Evolutionary conservation across 2,113 vertebrate species (phyloP).

Genomic region (Trinectes maculatus): DNA sequence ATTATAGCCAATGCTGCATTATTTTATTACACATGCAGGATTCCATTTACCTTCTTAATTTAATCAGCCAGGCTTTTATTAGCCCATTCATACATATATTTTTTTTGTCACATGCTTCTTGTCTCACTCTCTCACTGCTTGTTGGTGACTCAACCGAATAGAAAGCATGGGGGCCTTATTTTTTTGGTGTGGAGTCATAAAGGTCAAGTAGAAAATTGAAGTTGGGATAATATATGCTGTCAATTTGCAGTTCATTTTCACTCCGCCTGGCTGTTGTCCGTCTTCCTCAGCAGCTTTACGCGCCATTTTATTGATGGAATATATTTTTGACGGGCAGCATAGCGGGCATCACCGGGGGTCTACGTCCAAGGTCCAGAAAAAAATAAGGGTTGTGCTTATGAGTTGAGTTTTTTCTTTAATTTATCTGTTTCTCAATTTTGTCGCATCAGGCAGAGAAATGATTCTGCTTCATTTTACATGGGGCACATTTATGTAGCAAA

Average conservation of each 20-base stretch:
- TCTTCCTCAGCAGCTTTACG: constrained; percentile 43
- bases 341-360: constrained; percentile 11
- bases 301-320: constrained; percentile 30
- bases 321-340: constrained; percentile 32
- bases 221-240: constrained; percentile 49
- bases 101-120: constrained; percentile 29
- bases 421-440: background rate
- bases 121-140: constrained; percentile 15
- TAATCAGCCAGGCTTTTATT: constrained; percentile 64
- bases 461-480: constrained; percentile 4
- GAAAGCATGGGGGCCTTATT: constrained; percentile 6
- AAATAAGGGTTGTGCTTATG: constrained; percentile 8
- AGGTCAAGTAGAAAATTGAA: constrained; percentile 55
- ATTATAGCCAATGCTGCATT: constrained; percentile 54
- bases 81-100: constrained; percentile 53
- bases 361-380: background rate
- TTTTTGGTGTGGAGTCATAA: constrained; percentile 42
- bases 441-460: background rate
- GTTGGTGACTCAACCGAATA: background rate
- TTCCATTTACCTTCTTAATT: constrained; percentile 69
- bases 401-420: constrained; percentile 18
- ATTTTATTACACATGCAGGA: constrained; percentile 47
- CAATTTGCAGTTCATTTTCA: constrained; percentile 56
- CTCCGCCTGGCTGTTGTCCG: constrained; percentile 15
- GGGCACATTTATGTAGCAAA: background rate